Percentiles rank a stretch among this genome's conserved stretches.
Conservation (phyloP, 2,888 invertebrate genomes). For the Lottia scabra region DNA sequence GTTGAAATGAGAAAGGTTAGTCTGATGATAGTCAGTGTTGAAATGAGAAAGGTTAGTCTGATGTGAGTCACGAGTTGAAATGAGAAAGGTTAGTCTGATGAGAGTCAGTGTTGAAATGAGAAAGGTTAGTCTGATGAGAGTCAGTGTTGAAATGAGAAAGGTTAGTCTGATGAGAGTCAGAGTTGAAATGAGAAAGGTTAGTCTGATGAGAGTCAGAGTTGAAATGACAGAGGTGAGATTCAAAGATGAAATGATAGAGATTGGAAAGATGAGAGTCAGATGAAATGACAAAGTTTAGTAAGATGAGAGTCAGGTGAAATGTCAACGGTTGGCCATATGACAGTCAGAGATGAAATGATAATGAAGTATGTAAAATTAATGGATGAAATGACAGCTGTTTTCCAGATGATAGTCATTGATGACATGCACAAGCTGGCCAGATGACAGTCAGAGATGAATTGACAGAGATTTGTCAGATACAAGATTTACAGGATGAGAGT, state of each 20-base stretch:
- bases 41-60: too few relatives aligned
- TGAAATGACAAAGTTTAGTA: conserved; percentile 5
- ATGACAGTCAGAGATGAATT: background rate
- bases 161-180: too few relatives aligned
- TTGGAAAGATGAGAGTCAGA: conserved; percentile 10
- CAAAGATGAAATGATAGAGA: background rate
- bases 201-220: background rate
- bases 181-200: too few relatives aligned
- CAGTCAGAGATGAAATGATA: background rate
- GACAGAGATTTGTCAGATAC: background rate
- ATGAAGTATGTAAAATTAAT: background rate
- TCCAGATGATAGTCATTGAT: background rate
- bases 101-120: too few relatives aligned
- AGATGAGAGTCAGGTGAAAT: conserved; percentile 10
- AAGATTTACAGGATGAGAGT: too few relatives aligned
- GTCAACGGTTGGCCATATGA: background rate
- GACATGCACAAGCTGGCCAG: conserved; percentile 7
- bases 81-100: too few relatives aligned
- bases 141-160: too few relatives aligned
- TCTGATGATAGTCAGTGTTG: too few relatives aligned
- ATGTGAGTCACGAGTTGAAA: too few relatives aligned
- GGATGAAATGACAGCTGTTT: background rate
- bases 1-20: too few relatives aligned
- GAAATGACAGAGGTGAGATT: conserved; percentile 2
- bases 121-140: too few relatives aligned